Percentiles rank a stretch among this genome's conserved stretches.
Conservation (phyloP, 1,140 invertebrate species). For the Drosophila tani region DNA sequence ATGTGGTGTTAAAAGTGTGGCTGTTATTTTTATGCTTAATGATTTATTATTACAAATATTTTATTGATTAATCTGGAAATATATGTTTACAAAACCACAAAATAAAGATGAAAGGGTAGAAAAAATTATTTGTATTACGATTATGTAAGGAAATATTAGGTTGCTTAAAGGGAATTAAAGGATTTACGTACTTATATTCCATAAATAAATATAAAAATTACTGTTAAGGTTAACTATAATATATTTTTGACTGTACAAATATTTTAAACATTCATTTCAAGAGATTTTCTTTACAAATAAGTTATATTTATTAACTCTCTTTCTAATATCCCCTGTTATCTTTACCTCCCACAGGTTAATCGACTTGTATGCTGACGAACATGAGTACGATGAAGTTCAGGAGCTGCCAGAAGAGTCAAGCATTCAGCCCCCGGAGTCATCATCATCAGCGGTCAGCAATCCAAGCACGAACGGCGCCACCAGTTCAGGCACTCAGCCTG, state of each 20-base stretch:
- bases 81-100: background rate
- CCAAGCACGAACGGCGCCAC: constrained; percentile 43
- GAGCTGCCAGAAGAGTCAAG: constrained; percentile 80
- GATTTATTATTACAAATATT: background rate
- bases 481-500: constrained; percentile 22
- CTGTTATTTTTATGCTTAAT: background rate
- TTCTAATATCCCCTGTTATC: background rate
- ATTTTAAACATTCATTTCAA: background rate
- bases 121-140: background rate
- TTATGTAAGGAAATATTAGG: background rate
- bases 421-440: constrained; percentile 57
- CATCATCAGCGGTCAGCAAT: constrained; percentile 57
- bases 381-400: constrained; percentile 84
- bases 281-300: background rate
- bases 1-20: no score
- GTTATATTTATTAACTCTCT: background rate
- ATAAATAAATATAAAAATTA: no score
- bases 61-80: background rate
- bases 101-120: background rate
- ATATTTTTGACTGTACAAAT: no score
- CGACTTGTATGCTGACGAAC: constrained; percentile 81
- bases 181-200: no score
- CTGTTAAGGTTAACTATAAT: no score
- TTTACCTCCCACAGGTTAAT: constrained; percentile 61
- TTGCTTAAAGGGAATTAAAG: no score